Percentiles rank a stretch among this genome's conserved stretches.
phyloP scores from a whole-genome alignment of 2,888 invertebrate species.

The Drosophila vallismaia region DNA sequence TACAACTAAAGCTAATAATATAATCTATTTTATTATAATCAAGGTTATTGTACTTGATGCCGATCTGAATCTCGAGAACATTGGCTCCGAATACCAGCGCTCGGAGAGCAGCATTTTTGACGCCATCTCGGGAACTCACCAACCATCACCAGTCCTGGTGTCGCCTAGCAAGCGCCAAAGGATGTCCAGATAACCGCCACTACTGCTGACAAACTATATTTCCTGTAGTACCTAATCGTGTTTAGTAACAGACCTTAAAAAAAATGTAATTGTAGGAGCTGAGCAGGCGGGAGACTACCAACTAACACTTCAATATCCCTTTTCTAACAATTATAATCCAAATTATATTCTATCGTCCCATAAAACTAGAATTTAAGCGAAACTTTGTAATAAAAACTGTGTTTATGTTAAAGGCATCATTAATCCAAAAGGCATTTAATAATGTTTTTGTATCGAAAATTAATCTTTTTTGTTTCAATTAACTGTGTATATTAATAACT shows the following conservation, averaged over 20 bases:
- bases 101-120: conserved; percentile 85
- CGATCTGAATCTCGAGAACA: conserved; percentile 87
- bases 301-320: conserved; percentile 4
- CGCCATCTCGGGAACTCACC: conserved; percentile 75
- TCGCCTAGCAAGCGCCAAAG: conserved; percentile 81
- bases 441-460: too few relatives aligned
- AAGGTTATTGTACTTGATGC: conserved; percentile 89
- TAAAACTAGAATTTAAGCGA: conserved; percentile 43
- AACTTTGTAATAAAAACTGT: conserved; percentile 42
- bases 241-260: conserved; percentile 16
- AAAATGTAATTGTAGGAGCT: conserved; percentile 12
- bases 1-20: neutral
- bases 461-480: neutral
- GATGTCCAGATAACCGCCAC: conserved; percentile 55
- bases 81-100: conserved; percentile 87
- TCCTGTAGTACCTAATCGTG: conserved; percentile 14
- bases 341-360: conserved; percentile 38
- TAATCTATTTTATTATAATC: neutral
- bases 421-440: too few relatives aligned
- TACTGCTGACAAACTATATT: neutral
- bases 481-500: neutral
- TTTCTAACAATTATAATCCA: conserved; percentile 43
- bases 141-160: conserved; percentile 74
- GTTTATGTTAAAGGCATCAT: conserved; percentile 13
- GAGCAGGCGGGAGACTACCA: conserved; percentile 1